These are phyloP conservation scores for Ancistrus triradiatus DNA, from an alignment of 2,113 vertebrate species.

Conservation along the genomic window DNA sequence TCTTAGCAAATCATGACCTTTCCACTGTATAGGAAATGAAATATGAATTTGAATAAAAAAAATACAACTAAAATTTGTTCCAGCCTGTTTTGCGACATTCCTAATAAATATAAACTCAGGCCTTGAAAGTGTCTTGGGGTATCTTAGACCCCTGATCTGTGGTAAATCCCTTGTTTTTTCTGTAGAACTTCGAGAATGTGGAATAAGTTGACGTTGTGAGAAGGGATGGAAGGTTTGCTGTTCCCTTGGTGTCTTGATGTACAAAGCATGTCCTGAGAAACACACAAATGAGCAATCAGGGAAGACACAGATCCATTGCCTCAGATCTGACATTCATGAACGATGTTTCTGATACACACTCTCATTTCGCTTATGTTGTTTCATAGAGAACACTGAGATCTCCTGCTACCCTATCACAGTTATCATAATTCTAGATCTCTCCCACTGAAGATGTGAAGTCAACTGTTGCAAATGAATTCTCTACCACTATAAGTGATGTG, in stretches of 20 bases:
- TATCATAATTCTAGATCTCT: not conserved
- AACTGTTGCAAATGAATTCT: not conserved
- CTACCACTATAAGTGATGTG: not conserved
- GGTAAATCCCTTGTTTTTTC: constrained; percentile 21
- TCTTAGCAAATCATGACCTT: constrained; percentile 61
- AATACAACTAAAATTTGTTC: not conserved
- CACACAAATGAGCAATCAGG: constrained; percentile 23
- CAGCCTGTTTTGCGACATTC: not conserved
- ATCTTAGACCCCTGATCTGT: constrained; percentile 28
- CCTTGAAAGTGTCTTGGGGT: constrained; percentile 9
- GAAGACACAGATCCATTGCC: not conserved
- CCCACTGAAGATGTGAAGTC: not conserved
- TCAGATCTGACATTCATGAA: not conserved
- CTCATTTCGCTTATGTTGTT: constrained; percentile 17
- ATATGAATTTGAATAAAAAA: constrained; percentile 66
- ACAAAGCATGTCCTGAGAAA: constrained; percentile 31
- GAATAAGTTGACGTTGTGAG: constrained; percentile 37
- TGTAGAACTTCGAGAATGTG: constrained; percentile 44
- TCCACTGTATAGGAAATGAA: constrained; percentile 63
- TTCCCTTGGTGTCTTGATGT: constrained; percentile 16
- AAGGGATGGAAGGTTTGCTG: not conserved
- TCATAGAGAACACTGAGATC: constrained; percentile 7
- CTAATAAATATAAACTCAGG: not conserved
- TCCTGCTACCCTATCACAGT: constrained; percentile 3
- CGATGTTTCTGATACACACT: not conserved